Evolutionary conservation across 2,888 invertebrate genomes (phyloP), one percentile per base, ranked within the genome.

Genomic region (Liodrosophila aerea): DNA sequence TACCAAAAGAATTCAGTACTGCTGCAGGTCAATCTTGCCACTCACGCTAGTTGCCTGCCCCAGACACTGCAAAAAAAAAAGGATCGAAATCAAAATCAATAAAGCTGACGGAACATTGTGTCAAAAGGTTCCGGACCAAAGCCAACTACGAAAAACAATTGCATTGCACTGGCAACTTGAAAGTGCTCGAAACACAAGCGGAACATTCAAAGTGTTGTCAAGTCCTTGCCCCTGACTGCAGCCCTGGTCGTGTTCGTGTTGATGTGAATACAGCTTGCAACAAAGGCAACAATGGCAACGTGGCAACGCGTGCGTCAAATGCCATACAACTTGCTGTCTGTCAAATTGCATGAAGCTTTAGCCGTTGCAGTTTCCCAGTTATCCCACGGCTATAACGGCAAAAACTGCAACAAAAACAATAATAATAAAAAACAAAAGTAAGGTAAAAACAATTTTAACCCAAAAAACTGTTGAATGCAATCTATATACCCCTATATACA

Each of bases 281-380:
- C 73, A 73, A 64, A 64, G 57, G 34, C 53, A 65, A 62, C 54
- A 60, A 30, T 15, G 22, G 22, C 22, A 5, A 22, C 22, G 22
- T 50, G 62, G 36, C 54, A 46, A n/a, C 46, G 52, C 60, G 47
- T 59, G 73, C 73, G 67, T 71, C 69, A 68, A 76, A 61, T 68
- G 69, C 64, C 73, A 68, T 57, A 46, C 73, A 76, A 61, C 73
- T 76, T 69, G 70, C 62, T 62, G 76, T 73, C 69, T 76, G 76
- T 76, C 76, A 63, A 60, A 73, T 54, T 62, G 76, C 73, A 59
- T 52, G 65, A 57, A 73, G 73, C 73, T 62, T 58, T 51, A 44
- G 65, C 65, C 50, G 52, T 45, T 64, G 58, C 34, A 27, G 43
- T 43, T 39, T 12, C 13, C 40, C 44, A 46, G 11, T 59, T 31